Evolutionary conservation across 2,797 vertebrate genomes (phyloP).

Genomic region (Limnodromus scolopaceus): DNA sequence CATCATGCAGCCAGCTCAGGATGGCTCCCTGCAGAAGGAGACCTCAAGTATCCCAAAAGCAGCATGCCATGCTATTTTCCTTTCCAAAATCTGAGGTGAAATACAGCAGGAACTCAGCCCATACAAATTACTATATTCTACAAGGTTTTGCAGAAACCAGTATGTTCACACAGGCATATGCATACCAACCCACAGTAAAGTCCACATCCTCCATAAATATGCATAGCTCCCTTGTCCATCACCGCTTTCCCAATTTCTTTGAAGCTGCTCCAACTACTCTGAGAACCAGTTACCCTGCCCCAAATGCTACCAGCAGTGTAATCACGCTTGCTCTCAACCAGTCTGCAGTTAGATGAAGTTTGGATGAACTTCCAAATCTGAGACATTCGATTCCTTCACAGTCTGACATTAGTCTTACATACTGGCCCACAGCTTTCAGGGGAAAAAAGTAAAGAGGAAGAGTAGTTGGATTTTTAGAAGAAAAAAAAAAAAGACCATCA

Average conservation of each 20-base stretch:
- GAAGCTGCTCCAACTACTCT: neutral
- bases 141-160: neutral
- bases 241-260: neutral
- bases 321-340: neutral
- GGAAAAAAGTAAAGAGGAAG: neutral
- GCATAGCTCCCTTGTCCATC: neutral
- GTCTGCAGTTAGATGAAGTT: neutral
- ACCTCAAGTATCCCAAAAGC: neutral
- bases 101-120: neutral
- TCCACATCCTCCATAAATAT: neutral
- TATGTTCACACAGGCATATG: neutral
- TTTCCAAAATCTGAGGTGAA: neutral
- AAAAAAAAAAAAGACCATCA: neutral
- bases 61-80: neutral
- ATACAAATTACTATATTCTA: neutral
- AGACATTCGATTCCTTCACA: neutral
- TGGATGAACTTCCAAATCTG: neutral
- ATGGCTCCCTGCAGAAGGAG: neutral
- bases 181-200: neutral
- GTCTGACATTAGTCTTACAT: neutral
- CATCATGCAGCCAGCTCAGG: neutral
- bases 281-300: neutral
- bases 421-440: neutral
- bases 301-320: neutral
- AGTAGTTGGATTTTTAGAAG: neutral